Conservation (phyloP, 2,113 vertebrate species). For the Phalacrocorax aristotelis region DNA sequence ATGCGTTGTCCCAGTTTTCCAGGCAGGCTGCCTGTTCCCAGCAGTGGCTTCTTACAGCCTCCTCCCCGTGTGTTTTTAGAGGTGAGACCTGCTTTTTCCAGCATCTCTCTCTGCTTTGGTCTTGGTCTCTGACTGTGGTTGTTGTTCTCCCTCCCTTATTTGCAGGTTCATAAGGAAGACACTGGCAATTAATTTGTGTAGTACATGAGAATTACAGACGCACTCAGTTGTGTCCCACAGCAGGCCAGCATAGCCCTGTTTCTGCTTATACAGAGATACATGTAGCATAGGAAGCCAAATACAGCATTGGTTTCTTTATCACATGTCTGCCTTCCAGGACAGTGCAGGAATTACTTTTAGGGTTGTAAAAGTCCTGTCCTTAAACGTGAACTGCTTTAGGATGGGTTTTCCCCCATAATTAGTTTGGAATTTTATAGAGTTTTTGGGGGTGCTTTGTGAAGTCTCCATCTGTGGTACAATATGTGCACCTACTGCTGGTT, state of each 20-base stretch:
- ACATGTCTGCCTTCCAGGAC: neutral
- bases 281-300: neutral
- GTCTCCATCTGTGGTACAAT: neutral
- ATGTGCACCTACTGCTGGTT: neutral
- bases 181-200: neutral
- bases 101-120: neutral
- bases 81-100: neutral
- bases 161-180: neutral
- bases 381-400: neutral
- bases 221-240: fast-evolving
- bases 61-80: fast-evolving
- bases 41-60: neutral
- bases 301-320: neutral
- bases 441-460: neutral
- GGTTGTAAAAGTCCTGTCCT: neutral
- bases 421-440: neutral
- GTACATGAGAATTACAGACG: fast-evolving
- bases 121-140: neutral
- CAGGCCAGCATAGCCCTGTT: fast-evolving
- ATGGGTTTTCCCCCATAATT: neutral
- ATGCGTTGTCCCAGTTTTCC: neutral
- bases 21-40: neutral
- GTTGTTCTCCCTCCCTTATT: neutral
- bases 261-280: neutral
- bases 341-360: neutral